Base-by-base conservation (phyloP, 92 coral and sea anemone genomes). In the Zoanthus gigantus region DNA sequence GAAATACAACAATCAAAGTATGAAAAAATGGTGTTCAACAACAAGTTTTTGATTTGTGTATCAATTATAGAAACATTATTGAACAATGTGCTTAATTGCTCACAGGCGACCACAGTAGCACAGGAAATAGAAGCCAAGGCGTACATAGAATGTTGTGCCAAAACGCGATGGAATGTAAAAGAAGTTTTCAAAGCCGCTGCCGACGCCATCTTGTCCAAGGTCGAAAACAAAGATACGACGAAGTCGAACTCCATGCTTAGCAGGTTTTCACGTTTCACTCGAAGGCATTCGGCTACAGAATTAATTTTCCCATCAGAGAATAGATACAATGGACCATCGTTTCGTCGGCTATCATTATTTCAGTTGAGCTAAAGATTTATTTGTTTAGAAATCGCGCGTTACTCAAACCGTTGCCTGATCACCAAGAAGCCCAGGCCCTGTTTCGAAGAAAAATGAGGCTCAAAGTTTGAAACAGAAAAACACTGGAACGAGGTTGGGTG, bases 141-240 rank as follows among this genome's bases (percentile, higher is more conserved):
- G 0, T 97, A 97, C 88, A 92, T 97, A 16, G 99, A 97, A 73
- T 97, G 99, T 66, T 97, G 99, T 57, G 99, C 99, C 31, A 97
- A 97, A 78, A 97, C 98, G 1, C 89, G 98, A 56, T 97, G 99
- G 99, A 97, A 97, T 74, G 91, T 97, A 34, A 90, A 91, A 61
- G 94, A 92, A 53, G 99, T 97, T 23, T 97, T 97, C 92, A 89
- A 95, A 83, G 95, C 84, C 16, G 99, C 99, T 0, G 99, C 99
- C 6, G 98, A 91, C 65, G 98, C 99, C 10, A 97, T 97, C 76
- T 91, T 95, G 17, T 78, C 73, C 53, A 94, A 96, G 75, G 95
- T 83, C 81, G 91, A 88, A 42, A 86, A 72, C n/a, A 90, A 89
- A 57, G 93, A 90, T 76, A 65, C 86, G 30, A 67, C 89, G 13